Percentiles rank a stretch among this genome's conserved stretches.
Conservation (phyloP, 2,888 invertebrate genomes). For the Cenopis cana region DNA sequence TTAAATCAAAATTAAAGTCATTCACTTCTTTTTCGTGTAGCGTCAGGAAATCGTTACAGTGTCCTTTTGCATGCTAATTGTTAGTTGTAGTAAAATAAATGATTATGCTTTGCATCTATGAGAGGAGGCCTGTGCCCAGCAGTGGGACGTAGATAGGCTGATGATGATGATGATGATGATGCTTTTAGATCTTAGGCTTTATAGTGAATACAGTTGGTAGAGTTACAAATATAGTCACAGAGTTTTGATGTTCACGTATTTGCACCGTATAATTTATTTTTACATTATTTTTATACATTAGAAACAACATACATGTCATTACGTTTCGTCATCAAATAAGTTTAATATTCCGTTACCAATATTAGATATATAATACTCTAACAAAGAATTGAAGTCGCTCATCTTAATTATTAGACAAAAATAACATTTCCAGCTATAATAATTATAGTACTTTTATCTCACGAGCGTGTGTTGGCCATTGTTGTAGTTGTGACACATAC, state of each 20-base stretch:
- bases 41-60: slow-evolving; percentile 57
- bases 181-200: slow-evolving; percentile 18
- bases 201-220: not conserved
- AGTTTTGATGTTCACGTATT: slow-evolving; percentile 6
- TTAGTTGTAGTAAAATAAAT: slow-evolving; percentile 36
- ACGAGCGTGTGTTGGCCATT: no score
- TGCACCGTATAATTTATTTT: slow-evolving; percentile 19
- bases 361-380: not conserved
- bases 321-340: not conserved
- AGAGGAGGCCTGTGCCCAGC: no score
- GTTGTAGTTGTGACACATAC: no score
- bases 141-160: no score
- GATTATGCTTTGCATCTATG: no score
- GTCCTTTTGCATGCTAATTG: slow-evolving; percentile 80
- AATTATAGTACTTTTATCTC: no score
- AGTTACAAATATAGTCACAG: not conserved
- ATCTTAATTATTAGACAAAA: not conserved
- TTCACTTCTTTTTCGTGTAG: slow-evolving; percentile 80
- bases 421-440: no score
- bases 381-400: not conserved
- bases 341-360: not conserved
- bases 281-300: slow-evolving; percentile 1
- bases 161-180: no score
- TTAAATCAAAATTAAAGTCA: slow-evolving; percentile 70
- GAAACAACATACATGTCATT: not conserved